These are phyloP conservation scores for Spheniscus mendiculus DNA, from an alignment of 2,113 vertebrate genomes.

Conservation along the genomic window DNA sequence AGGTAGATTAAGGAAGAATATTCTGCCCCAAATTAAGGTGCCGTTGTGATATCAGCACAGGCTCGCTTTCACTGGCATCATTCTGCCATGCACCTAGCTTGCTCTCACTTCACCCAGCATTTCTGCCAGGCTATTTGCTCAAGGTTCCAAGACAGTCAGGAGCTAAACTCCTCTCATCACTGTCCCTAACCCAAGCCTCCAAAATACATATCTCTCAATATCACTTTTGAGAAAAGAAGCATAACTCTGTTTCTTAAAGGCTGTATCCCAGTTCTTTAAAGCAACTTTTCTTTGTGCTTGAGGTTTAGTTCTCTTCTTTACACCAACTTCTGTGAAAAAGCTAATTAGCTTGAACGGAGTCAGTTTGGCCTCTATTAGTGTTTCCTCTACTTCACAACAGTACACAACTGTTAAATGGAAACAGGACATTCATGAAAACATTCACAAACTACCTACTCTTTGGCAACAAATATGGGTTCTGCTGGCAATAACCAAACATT, in stretches of 20 bases:
- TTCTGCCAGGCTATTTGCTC: not conserved
- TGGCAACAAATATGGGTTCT: not conserved
- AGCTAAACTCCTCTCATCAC: not conserved
- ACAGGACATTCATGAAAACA: not conserved
- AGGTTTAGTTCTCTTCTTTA: not conserved
- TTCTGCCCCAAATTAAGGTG: not conserved
- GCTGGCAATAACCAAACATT: not conserved
- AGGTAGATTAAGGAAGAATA: not conserved
- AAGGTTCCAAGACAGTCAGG: not conserved
- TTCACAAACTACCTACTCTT: constrained; percentile 6
- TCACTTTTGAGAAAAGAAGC: not conserved
- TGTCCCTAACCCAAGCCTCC: not conserved
- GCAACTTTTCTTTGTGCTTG: not conserved
- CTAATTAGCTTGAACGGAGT: not conserved
- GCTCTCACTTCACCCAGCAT: not conserved
- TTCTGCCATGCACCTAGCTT: too few relatives aligned
- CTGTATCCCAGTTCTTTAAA: not conserved
- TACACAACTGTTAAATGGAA: not conserved
- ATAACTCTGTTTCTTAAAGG: not conserved
- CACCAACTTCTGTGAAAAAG: not conserved
- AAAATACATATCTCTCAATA: not conserved
- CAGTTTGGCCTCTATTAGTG: not conserved
- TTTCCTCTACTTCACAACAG: not conserved
- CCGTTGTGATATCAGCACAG: not conserved
- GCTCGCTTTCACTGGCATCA: not conserved